A percentile compares a stretch with the other conserved stretches of the same genome.
These are phyloP conservation scores for Chrysochloris asiatica DNA, from an alignment of 2,113 vertebrate genomes.

Conservation along the genomic window DNA sequence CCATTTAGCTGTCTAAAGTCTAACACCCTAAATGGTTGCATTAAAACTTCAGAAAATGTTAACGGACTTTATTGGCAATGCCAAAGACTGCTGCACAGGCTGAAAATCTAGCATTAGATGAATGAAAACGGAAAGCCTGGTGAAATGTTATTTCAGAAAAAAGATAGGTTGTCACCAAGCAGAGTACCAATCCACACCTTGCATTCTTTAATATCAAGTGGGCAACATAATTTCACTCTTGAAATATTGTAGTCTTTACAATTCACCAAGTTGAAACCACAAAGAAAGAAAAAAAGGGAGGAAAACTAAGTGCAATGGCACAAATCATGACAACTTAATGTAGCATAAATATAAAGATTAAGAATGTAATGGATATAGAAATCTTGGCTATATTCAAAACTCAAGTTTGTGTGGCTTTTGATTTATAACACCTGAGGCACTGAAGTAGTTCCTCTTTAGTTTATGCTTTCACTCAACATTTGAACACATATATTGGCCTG, in stretches of 20 bases:
- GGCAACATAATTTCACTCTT: slow-evolving; percentile 5
- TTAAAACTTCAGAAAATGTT: background rate
- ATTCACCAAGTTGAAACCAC: background rate
- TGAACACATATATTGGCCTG: background rate
- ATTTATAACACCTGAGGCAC: background rate
- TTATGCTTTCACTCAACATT: background rate
- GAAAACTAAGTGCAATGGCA: background rate
- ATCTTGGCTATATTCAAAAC: background rate
- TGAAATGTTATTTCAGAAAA: background rate
- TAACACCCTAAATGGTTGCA: background rate
- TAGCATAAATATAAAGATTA: background rate
- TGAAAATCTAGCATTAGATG: background rate
- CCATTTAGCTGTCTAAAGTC: background rate
- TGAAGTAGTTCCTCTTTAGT: background rate
- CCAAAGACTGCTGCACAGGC: background rate
- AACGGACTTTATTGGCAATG: background rate
- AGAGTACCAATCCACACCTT: background rate
- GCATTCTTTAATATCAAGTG: no score
- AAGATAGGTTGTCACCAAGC: background rate
- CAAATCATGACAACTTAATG: slow-evolving; percentile 12
- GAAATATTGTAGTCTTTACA: background rate
- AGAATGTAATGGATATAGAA: slow-evolving; percentile 8
- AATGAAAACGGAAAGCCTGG: background rate
- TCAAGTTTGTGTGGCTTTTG: slow-evolving; percentile 21
- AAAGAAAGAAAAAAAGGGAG: background rate